A percentile compares a stretch with the other conserved stretches of the same genome.
Evolutionary conservation across 92 coral and sea anemone genomes (phyloP).

Genomic region (Epizoanthus fatuus): DNA sequence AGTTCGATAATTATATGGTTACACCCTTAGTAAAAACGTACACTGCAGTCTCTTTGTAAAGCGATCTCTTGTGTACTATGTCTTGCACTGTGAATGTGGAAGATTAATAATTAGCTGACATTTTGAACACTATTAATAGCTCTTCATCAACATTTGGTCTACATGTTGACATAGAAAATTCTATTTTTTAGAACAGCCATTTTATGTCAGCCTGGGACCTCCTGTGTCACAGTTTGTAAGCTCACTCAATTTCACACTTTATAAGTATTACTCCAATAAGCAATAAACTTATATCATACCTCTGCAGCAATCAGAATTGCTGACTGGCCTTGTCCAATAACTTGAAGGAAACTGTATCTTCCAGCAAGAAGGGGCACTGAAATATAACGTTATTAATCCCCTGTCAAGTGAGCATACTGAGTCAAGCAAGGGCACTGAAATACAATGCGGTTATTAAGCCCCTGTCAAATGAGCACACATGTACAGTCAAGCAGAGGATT

Average conservation of each 20-base stretch:
- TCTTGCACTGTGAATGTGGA: neutral
- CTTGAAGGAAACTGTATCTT: conserved; percentile 81
- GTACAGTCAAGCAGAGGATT: no score
- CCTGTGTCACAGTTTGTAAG: neutral
- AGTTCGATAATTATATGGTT: no score
- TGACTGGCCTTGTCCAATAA: conserved; percentile 92
- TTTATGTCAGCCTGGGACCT: no score
- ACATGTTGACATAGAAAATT: no score
- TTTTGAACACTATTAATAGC: no score
- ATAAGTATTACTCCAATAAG: neutral
- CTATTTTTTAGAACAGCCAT: no score
- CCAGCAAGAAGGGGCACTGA: conserved; percentile 86
- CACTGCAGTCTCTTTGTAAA: no score
- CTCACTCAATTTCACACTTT: neutral
- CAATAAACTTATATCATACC: conserved; percentile 50
- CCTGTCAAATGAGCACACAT: no score
- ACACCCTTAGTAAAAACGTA: no score
- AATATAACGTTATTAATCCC: neutral
- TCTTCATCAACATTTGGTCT: no score
- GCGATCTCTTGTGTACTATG: no score
- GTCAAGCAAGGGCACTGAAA: neutral
- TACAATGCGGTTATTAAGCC: neutral
- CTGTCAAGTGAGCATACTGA: neutral
- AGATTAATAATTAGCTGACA: neutral
- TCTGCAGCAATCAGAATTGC: conserved; percentile 83